Evolutionary conservation across 2,797 vertebrate genomes (phyloP), one percentile per base, ranked within the genome.

Genomic region (Etheostoma perlongum): DNA sequence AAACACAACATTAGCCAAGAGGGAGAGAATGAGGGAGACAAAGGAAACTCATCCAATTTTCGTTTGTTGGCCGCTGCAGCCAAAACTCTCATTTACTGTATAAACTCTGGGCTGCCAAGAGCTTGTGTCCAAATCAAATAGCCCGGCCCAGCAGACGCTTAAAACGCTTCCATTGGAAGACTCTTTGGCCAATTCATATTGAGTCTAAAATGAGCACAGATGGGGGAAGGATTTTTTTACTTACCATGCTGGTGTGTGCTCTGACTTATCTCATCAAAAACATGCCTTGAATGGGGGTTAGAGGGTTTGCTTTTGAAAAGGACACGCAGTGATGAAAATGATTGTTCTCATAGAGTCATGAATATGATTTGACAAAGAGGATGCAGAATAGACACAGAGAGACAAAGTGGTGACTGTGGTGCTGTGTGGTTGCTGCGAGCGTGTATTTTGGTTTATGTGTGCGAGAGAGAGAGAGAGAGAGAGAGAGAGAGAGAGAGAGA

Each of bases 61-160:
- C 65, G 3, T 81, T 87, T 84, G 72, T 74, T 77, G 78, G 87
- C 76, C 18, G 2, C 60, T 57, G 70, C 85, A 82, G 89, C 90
- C 88, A 89, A 91, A 91, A 90, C 83, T 83, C 89, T 91, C 85
- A 89, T 92, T 92, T 91, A 89, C 83, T 89, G 82, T 87, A 83
- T 85, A 91, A 93, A 89, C 76, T 79, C 52, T 0, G 0, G 46
- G 64, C 82, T 89, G 91, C 89, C 90, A 91, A 86, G 76, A 88
- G 76, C 85, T 82, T 0, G 40, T 64, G 81, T 92, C 89, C 87
- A 91, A 91, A 88, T 91, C 86, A 93, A 94, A 91, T 78, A 91
- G 75, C 71, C 70, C 16, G 30, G 72, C 74, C 61, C 83, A 73
- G 83, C 85, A 87, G 84, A 89, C 79, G 79, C 74, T 79, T 77